Evolutionary conservation across 2,797 vertebrate genomes (phyloP).

Genomic region (Hybognathus amarus): DNA sequence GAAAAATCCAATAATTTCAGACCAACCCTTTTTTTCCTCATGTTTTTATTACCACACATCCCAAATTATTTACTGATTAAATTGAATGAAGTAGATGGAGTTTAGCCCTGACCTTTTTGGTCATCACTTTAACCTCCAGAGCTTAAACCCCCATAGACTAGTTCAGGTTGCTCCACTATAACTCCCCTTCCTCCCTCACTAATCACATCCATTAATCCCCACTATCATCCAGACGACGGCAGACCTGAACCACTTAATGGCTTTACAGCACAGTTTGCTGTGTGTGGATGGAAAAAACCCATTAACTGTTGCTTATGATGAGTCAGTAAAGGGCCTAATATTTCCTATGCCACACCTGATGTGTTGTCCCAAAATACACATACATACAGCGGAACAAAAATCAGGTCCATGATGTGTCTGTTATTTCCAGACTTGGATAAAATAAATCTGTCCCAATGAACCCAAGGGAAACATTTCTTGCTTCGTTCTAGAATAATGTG

Average conservation of each 20-base stretch:
- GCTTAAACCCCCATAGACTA: conserved; percentile 16
- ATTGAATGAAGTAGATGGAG: background rate
- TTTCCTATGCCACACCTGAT: background rate
- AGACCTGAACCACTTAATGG: conserved; percentile 37
- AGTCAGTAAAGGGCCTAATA: background rate
- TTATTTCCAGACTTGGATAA: background rate
- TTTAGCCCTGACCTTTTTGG: conserved; percentile 25
- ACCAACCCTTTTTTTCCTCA: background rate
- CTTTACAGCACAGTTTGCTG: background rate
- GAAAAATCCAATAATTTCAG: background rate
- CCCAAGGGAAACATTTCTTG: background rate
- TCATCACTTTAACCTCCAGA: conserved; percentile 21
- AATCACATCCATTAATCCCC: conserved; percentile 39
- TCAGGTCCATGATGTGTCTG: background rate
- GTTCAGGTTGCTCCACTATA: conserved; percentile 13
- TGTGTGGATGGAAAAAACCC: background rate
- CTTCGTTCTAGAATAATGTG: background rate
- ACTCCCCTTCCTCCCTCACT: conserved; percentile 19
- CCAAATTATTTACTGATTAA: background rate
- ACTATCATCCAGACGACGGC: conserved; percentile 25
- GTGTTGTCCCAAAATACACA: background rate
- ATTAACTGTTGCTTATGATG: background rate
- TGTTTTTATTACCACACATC: background rate
- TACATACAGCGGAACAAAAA: background rate
- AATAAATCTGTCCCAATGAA: background rate